Evolutionary conservation across 1,140 invertebrate species (phyloP), one percentile per base, ranked within the genome.

Genomic region (Ylistrum balloti): DNA sequence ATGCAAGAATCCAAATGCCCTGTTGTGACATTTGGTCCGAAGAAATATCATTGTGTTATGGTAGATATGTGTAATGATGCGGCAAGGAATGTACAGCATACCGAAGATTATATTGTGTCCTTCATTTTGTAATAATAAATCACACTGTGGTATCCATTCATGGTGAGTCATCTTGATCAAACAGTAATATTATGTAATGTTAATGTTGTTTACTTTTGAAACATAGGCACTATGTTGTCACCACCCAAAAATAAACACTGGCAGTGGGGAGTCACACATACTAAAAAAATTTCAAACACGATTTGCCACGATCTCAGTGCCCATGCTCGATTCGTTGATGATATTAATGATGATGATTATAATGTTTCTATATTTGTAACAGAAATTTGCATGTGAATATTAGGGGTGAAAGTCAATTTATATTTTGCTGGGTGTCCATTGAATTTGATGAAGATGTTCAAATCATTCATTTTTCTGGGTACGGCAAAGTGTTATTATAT

Each of bases 381-480:
- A 74, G 56, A 74, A 74, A 74, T 74, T 33, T 41, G 28, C 87
- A 41, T 88, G 87, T 45, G 32, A 88, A 38, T 38, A 38, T 34
- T 45, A 45, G 38, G 33, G 33, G 38, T 41, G 87, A 33, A 33
- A 88, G 33, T 45, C 28, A 33, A 11, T 88, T 38, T 88, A 45
- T 35, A 35, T 38, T 41, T 74, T 74, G 56, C 56, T 74, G 38
- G 32, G 38, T n/a, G 33, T 33, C 87, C 28, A 41, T 38, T n/a
- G n/a, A n/a, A n/a, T n/a, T n/a, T n/a, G 38, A 88, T 88, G 38
- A 38, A 88, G 38, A 88, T 28, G 32, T 88, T 41, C 38, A 88
- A 35, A 38, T 38, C 33, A 28, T 41, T 41, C 87, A 33, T 41
- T 35, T n/a, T 38, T 45, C 33, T 33, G 32, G 38, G 38, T 41